Percentiles rank a stretch among this genome's conserved stretches.
Conservation (phyloP, 2,888 invertebrate genomes). For the Hirtodrosophila confusa region DNA sequence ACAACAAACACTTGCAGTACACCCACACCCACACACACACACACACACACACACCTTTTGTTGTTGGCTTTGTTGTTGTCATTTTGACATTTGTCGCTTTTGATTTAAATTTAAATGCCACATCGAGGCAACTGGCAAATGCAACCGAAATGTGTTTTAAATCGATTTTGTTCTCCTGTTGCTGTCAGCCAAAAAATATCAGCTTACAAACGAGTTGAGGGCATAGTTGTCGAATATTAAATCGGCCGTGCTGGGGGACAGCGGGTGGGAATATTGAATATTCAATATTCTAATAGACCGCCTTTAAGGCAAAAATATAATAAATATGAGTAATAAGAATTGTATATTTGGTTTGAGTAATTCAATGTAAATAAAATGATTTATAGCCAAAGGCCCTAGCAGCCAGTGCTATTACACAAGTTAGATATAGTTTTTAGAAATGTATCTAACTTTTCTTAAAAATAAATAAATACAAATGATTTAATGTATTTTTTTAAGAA, state of each 20-base stretch:
- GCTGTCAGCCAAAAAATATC: conserved; percentile 48
- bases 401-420: too few relatives aligned
- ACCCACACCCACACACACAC: conserved; percentile 12
- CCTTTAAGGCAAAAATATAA: too few relatives aligned
- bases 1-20: conserved; percentile 3
- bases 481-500: too few relatives aligned
- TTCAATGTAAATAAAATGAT: too few relatives aligned
- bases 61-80: conserved; percentile 22
- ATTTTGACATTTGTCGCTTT: conserved; percentile 59
- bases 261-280: not conserved
- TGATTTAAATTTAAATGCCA: conserved; percentile 54
- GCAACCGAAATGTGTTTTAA: conserved; percentile 57
- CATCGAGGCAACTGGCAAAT: conserved; percentile 44
- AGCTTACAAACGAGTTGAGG: conserved; percentile 40
- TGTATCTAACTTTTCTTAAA: too few relatives aligned
- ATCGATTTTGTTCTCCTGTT: conserved; percentile 53
- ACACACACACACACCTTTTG: conserved; percentile 23
- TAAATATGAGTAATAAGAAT: too few relatives aligned
- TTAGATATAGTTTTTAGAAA: too few relatives aligned
- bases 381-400: too few relatives aligned
- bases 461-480: too few relatives aligned
- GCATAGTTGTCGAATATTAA: conserved; percentile 18
- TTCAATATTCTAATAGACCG: too few relatives aligned
- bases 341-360: too few relatives aligned
- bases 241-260: conserved; percentile 1